Evolutionary conservation across 53 echinoderm and acorn worm genomes (phyloP).

Genomic region (Henricia sp.): DNA sequence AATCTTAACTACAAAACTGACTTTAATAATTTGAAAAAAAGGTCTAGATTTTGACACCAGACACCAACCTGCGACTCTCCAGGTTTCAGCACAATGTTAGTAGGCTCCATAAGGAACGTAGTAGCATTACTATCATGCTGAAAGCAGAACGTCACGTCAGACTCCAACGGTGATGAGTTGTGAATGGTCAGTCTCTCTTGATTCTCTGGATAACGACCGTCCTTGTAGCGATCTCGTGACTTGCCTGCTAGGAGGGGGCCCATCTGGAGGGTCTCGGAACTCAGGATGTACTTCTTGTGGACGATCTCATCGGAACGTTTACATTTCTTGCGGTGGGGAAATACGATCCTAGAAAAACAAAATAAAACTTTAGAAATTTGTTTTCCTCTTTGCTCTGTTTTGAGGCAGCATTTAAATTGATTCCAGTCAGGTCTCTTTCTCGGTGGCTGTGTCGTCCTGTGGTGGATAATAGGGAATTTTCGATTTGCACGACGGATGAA

Average conservation of each 20-base stretch:
- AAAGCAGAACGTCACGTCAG: constrained; percentile 95
- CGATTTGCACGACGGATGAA: too few relatives aligned
- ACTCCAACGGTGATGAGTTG: constrained; percentile 96
- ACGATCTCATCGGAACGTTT: constrained; percentile 92
- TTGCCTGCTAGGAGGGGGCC: constrained; percentile 97
- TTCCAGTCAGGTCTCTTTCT: too few relatives aligned
- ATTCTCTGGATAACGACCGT: constrained; percentile 98
- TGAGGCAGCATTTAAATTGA: too few relatives aligned
- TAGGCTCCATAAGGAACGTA: constrained; percentile 92
- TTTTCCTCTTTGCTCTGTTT: too few relatives aligned
- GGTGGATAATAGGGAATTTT: too few relatives aligned
- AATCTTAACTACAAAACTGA: too few relatives aligned
- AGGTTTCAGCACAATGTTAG: constrained; percentile 85
- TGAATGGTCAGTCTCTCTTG: constrained; percentile 92
- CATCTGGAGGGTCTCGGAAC: constrained; percentile 91
- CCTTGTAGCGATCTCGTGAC: constrained; percentile 96
- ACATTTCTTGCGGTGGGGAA: constrained; percentile 98
- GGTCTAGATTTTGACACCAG: too few relatives aligned
- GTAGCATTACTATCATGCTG: constrained; percentile 92
- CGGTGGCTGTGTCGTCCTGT: too few relatives aligned
- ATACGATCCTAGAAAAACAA: constrained; percentile 75
- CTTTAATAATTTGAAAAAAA: too few relatives aligned
- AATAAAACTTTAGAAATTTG: too few relatives aligned
- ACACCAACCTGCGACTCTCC: constrained; percentile 86
- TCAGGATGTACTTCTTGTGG: constrained; percentile 98